These are phyloP conservation scores for Hydrolagus colliei DNA, from an alignment of 2,797 vertebrate genomes.

Conservation along the genomic window DNA sequence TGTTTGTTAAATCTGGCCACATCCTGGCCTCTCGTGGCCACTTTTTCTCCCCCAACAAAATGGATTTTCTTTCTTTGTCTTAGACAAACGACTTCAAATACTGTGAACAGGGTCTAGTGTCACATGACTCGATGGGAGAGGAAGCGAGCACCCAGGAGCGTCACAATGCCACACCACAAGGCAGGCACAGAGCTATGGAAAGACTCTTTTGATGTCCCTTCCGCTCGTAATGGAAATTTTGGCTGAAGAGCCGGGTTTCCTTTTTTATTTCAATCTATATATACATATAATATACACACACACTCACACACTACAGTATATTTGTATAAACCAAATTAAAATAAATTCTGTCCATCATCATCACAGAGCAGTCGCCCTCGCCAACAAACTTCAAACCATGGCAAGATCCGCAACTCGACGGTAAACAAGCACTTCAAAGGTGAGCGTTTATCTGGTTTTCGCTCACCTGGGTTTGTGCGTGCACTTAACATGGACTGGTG, in stretches of 20 bases:
- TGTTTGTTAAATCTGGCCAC: not conserved
- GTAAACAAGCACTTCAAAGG: not conserved
- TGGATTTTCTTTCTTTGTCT: not conserved
- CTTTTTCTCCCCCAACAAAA: not conserved
- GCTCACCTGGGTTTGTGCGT: slow-evolving; percentile 11
- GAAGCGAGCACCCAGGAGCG: not conserved
- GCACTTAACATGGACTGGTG: not conserved
- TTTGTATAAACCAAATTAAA: not conserved
- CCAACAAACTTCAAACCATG: slow-evolving; percentile 6
- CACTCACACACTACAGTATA: too few relatives aligned
- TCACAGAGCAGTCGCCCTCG: not conserved
- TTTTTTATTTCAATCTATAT: too few relatives aligned
- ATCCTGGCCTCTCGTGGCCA: slow-evolving; percentile 10
- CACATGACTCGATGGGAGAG: not conserved
- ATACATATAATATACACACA: too few relatives aligned
- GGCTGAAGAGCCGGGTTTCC: not conserved
- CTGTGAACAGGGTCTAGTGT: not conserved
- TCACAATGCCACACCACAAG: not conserved
- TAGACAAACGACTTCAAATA: not conserved
- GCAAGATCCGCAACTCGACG: not conserved
- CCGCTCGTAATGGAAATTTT: not conserved
- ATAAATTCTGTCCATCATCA: not conserved
- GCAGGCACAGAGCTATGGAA: not conserved
- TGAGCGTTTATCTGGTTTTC: not conserved
- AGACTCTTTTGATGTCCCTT: not conserved